Evolutionary conservation across 2,888 invertebrate species (phyloP).

Genomic region (Ochlodes sylvanus): DNA sequence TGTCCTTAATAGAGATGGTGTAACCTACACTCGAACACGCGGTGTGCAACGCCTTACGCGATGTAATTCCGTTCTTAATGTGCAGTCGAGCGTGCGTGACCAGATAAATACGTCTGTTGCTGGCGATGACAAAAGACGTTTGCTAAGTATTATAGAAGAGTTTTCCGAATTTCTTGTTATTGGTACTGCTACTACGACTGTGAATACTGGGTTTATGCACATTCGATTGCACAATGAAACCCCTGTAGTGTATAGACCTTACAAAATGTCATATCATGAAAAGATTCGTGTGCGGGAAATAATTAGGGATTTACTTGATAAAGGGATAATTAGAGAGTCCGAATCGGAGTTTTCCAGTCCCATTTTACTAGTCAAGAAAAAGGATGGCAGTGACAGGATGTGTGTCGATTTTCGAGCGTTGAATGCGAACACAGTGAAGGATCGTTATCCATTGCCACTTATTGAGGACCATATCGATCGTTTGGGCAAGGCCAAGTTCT

Average conservation of each 20-base stretch:
- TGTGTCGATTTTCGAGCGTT: slow-evolving; percentile 30
- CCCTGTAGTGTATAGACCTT: background rate
- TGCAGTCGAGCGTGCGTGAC: background rate
- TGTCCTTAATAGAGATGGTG: too few species aligned
- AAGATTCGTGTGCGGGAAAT: background rate
- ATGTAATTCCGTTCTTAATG: too few species aligned
- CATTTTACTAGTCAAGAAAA: slow-evolving; percentile 11
- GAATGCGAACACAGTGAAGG: slow-evolving; percentile 27
- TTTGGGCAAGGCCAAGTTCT: slow-evolving; percentile 46
- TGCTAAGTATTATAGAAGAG: background rate
- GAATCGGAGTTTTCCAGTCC: slow-evolving; percentile 7
- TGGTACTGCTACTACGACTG: background rate
- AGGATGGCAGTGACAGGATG: slow-evolving; percentile 6
- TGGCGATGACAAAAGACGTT: background rate
- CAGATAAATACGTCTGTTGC: background rate
- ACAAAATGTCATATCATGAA: background rate
- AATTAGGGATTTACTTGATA: background rate
- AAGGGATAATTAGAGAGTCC: background rate
- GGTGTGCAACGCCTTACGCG: too few species aligned
- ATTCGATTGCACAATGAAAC: background rate
- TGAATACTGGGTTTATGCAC: background rate
- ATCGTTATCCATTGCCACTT: slow-evolving; percentile 52
- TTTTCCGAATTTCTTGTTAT: background rate
- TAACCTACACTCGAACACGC: too few species aligned
- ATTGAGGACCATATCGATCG: slow-evolving; percentile 55